Base-by-base conservation (phyloP, 1,140 invertebrate species). In the Hypothenemus hampei region DNA sequence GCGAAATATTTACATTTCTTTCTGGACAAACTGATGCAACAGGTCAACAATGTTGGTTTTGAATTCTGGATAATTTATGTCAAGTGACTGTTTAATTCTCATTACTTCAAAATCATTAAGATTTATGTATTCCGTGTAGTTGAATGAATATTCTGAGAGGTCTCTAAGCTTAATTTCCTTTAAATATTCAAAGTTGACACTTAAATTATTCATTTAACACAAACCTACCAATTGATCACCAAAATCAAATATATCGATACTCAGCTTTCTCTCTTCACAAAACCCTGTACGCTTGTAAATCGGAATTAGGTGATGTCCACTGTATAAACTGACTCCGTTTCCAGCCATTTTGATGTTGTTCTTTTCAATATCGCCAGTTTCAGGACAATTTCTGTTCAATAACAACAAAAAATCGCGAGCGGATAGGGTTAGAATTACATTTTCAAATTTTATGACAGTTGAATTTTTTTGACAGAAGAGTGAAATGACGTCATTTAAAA, bases 91-190 rank as follows among this genome's bases (percentile, higher is more conserved):
- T 21, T 56, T 62, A 4, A 19, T 4, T 36, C 54, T 37, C 3
- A 62, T 50, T 8, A 53, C 20, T 46, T 62, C 57, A 52, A 58
- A 62, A 37, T 59, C 52, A 3, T 49, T 40, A 3, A 37, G 26
- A 29, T 59, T 49, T 7, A 62, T 53, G 44, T 37, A 37, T 31
- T 58, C 57, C n/a, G 41, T 49, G 31, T 41, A 62, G 39, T 62
- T 59, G 26, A 59, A 62, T 7, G 35, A 44, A 37, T 57, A 57
- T 20, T 56, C 60, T 10, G 48, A 43, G 5, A 46, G 36, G 39
- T 62, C 60, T 4, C 54, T 36, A 22, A 62, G 21, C 53, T 62
- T 62, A 13, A 62, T 57, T 59, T 59, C 35, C 60, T 62, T 36
- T 31, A 62, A 59, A 49, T 21, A 37, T 45, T 46, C 3, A 29